Percentiles rank a stretch among this genome's conserved stretches.
Conservation (phyloP, 2,888 invertebrate species). For the Archips crataeganus region DNA sequence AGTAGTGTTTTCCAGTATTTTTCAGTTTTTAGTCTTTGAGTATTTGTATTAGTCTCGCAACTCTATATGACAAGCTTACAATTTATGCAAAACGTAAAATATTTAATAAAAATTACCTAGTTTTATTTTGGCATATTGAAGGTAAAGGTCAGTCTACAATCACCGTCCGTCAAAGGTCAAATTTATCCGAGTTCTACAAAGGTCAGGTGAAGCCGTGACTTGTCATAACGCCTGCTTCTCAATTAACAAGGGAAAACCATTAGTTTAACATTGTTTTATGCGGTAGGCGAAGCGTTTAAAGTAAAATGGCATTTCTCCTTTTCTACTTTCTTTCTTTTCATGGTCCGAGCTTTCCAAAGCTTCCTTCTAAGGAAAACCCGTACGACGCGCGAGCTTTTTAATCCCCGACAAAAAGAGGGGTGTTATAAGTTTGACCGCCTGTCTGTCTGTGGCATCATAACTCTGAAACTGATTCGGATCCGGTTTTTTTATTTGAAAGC, state of each 20-base stretch:
- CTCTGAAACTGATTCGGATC: no score
- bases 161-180: constrained; percentile 26
- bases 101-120: background rate
- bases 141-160: constrained; percentile 24
- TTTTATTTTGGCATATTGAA: constrained; percentile 4
- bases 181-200: constrained; percentile 14
- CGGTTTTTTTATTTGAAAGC: no score
- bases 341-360: no score
- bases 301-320: background rate
- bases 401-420: no score
- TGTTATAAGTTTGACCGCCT: no score
- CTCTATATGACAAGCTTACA: background rate
- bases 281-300: background rate
- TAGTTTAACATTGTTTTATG: constrained; percentile 17
- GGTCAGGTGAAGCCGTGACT: constrained; percentile 30
- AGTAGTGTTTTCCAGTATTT: no score
- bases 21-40: no score
- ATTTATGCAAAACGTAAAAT: background rate
- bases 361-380: no score
- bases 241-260: constrained; percentile 35
- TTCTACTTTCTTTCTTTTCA: background rate
- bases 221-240: constrained; percentile 24
- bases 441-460: no score
- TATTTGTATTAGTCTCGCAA: no score
- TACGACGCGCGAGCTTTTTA: no score